phyloP scores from a whole-genome alignment of 2,797 vertebrate genomes.

The Kryptolebias ocellatus region DNA sequence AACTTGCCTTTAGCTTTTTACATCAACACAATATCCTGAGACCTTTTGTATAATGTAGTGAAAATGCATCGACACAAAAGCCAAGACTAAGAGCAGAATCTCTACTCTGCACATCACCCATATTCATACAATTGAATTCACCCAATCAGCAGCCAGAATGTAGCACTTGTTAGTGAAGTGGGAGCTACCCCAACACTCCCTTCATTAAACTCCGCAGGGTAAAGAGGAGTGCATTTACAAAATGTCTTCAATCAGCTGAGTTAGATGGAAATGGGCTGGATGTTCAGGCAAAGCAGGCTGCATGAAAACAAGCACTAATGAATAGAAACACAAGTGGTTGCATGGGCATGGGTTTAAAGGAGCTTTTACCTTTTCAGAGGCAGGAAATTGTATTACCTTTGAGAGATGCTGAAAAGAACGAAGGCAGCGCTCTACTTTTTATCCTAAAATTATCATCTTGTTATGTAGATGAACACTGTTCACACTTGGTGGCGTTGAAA shows the following conservation, averaged over 20 bases:
- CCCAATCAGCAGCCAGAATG: conserved; percentile 52
- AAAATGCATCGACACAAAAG: conserved; percentile 56
- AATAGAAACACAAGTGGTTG: conserved; percentile 69
- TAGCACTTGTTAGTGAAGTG: conserved; percentile 34
- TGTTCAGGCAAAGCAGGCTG: conserved; percentile 45
- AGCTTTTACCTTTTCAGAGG: conserved; percentile 74
- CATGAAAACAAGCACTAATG: conserved; percentile 72
- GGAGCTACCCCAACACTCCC: conserved; percentile 23
- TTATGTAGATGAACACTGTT: conserved; percentile 36
- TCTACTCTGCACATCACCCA: conserved; percentile 38
- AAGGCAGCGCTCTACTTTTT: conserved; percentile 7
- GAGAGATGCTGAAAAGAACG: conserved; percentile 31
- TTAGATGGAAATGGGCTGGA: conserved; percentile 65
- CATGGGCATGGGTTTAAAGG: conserved; percentile 40
- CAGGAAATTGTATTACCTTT: conserved; percentile 69
- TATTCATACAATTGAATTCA: conserved; percentile 33
- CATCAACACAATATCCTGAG: conserved; percentile 23
- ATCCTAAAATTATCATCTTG: conserved; percentile 35
- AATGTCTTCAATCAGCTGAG: conserved; percentile 60
- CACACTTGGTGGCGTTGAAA: conserved; percentile 17
- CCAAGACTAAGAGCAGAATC: conserved; percentile 43
- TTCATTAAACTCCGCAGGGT: conserved; percentile 59
- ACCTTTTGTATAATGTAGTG: conserved; percentile 28
- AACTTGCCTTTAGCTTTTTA: conserved; percentile 12
- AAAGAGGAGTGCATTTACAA: conserved; percentile 58